phyloP scores from a whole-genome alignment of 2,113 vertebrate genomes.

The Pyxicephalus adspersus region DNA sequence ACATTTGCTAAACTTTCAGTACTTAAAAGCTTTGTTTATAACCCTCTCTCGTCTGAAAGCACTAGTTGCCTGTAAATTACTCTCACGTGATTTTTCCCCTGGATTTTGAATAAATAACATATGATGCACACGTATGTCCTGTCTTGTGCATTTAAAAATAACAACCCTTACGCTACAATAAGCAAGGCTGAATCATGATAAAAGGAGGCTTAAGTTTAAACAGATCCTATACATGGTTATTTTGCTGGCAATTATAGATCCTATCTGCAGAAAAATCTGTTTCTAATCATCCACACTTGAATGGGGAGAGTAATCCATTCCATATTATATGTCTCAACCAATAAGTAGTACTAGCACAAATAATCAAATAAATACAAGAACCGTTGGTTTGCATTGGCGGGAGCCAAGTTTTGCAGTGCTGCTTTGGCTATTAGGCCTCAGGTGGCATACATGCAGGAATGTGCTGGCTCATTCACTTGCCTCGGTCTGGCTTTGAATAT shows the following conservation, averaged over 20 bases:
- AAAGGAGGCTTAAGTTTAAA: slow-evolving; percentile 71
- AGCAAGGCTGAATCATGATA: slow-evolving; percentile 70
- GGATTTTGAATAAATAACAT: slow-evolving; percentile 64
- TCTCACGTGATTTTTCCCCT: slow-evolving; percentile 63
- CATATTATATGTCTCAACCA: slow-evolving; percentile 67
- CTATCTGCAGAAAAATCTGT: slow-evolving; percentile 72
- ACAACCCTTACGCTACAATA: slow-evolving; percentile 72
- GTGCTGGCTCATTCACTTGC: slow-evolving; percentile 24
- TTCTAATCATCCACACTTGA: slow-evolving; percentile 70
- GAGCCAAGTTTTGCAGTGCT: background rate
- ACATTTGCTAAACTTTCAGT: slow-evolving; percentile 61
- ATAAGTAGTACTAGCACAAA: slow-evolving; percentile 50
- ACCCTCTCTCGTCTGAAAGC: slow-evolving; percentile 67
- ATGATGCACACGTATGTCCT: slow-evolving; percentile 65
- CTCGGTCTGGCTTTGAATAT: background rate
- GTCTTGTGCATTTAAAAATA: slow-evolving; percentile 68
- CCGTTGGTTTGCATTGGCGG: background rate
- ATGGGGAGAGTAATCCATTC: slow-evolving; percentile 71
- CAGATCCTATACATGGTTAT: slow-evolving; percentile 69
- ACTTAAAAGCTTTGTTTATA: slow-evolving; percentile 68
- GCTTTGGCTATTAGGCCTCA: background rate
- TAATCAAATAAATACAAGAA: slow-evolving; percentile 40
- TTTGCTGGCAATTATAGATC: slow-evolving; percentile 71
- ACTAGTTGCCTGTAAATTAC: slow-evolving; percentile 68
- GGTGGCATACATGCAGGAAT: background rate